Base-by-base conservation (phyloP, 2,888 invertebrate species). In the Alloscopus bannaensis region DNA sequence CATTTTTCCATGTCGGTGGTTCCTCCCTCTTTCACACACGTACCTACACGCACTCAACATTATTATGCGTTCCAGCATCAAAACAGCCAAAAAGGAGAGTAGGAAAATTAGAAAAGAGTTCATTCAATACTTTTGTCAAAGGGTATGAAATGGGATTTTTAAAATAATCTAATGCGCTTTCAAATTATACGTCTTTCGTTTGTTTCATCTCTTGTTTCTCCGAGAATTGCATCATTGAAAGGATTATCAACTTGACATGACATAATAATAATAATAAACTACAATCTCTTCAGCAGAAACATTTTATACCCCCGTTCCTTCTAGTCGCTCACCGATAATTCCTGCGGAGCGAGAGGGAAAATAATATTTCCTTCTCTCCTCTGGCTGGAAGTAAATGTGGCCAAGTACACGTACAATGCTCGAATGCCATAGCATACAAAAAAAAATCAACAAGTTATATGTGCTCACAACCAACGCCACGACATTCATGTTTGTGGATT, bases 1-100 rank as follows among this genome's bases (percentile, higher is more conserved):
- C 69, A 42, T 57, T 57, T 52, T 69, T 55, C 31, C 22, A 66
- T 16, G 52, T 66, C 29, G 6, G 59, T 59, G 24, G 3, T 26
- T 26, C 26, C 55, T 18, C 20, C 22, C 22, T 13, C 13, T 36
- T 36, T 36, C 36, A 36, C 6, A 36, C 36, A 36, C n/a, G 13
- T 36, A 36, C 36, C 13, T 13, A 36, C 36, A 13, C 36, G 13
- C 36, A 36, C n/a, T 36, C 36, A 36, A 8, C 36, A 36, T 36
- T 8, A 6, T 36, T 36, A 8, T 36, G 6, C 6, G 6, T 36
- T 36, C 6, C 36, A 8, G 8, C 36, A 36, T 36, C 13, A 13
- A 36, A 6, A 6, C 36, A 36, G 36, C 36, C 13, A 18, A 45
- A 3, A 18, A 16, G 18, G 45, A 3, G 45, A 45, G 8, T 45